Percentiles rank a stretch among this genome's conserved stretches.
These are phyloP conservation scores for Conger conger DNA, from an alignment of 2,113 vertebrate species.

Conservation along the genomic window DNA sequence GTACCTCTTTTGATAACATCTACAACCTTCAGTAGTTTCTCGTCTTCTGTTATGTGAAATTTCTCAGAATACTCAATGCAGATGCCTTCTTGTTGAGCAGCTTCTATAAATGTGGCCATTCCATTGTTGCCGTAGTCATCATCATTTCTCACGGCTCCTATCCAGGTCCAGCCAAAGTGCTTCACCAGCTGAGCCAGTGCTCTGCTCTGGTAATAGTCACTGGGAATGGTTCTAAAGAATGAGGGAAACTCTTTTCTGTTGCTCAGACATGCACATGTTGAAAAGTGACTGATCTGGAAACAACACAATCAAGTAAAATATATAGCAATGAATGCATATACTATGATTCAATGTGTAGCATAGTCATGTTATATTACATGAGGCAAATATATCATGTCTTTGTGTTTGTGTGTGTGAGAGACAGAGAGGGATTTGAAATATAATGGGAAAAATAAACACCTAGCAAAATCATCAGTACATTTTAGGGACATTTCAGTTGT, in stretches of 20 bases:
- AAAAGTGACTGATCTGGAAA: conserved; percentile 61
- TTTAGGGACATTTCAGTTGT: conserved; percentile 49
- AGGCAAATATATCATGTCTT: no score
- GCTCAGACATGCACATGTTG: conserved; percentile 71
- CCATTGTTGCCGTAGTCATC: conserved; percentile 34
- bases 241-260: conserved; percentile 66
- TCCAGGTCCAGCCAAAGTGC: conserved; percentile 20
- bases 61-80: no score
- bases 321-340: no score
- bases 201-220: conserved; percentile 71
- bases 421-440: background rate
- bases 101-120: conserved; percentile 53
- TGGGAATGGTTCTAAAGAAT: conserved; percentile 75
- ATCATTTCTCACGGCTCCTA: conserved; percentile 8
- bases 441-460: conserved; percentile 38
- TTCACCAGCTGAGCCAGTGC: conserved; percentile 47
- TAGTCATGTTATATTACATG: no score
- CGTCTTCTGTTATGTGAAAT: no score
- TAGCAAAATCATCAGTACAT: conserved; percentile 49
- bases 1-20: no score
- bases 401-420: background rate
- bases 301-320: no score
- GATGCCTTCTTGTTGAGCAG: conserved; percentile 13
- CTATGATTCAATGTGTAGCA: no score
- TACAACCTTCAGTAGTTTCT: no score